Base-by-base conservation (phyloP, 92 coral and sea anemone genomes). In the Galaxea fascicularis region DNA sequence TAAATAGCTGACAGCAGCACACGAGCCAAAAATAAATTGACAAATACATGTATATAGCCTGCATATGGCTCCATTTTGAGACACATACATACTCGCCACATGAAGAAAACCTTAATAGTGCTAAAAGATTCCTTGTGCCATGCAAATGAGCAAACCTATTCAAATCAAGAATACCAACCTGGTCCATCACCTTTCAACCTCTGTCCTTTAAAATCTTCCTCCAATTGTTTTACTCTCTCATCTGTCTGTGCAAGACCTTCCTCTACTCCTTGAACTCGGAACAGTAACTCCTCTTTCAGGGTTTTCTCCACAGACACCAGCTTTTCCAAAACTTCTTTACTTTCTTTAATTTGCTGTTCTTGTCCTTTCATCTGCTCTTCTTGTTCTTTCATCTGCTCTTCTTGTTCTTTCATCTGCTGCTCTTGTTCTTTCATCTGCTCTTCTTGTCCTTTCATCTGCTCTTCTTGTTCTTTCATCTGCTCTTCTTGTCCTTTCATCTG, bases 331-430 rank as follows among this genome's bases (percentile, higher is more conserved):
- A 71, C 25, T 44, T 10, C 29, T 44, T 45, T 24, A 7, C 13
- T 45, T 56, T 71, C 76, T 46, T 70, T 45, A 16, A 70, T n/a
- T 18, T 44, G 74, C 3, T 68, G 74, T 20, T 41, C 74, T 70
- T 12, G 22, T 28, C 4, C 58, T 46, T 47, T 16, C 18, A 71
- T 0, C 57, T 46, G 58, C 31, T 71, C 31, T 4, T n/a, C n/a
- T n/a, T n/a, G n/a, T n/a, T n/a, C n/a, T n/a, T n/a, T n/a, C n/a
- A n/a, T n/a, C n/a, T n/a, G n/a, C n/a, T n/a, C n/a, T n/a, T 46
- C 29, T 10, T 49, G 56, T 49, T 9, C 11, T 15, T 49, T 15
- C 17, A 49, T 11, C 11, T 49, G 11, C 6, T 35, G 2, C 6
- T 35, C 3, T 6, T 35, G 41, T 35, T 35, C 6, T 35, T 35